Evolutionary conservation across 2,888 invertebrate genomes (phyloP).

Genomic region (Pristionchus fissidentatus): DNA sequence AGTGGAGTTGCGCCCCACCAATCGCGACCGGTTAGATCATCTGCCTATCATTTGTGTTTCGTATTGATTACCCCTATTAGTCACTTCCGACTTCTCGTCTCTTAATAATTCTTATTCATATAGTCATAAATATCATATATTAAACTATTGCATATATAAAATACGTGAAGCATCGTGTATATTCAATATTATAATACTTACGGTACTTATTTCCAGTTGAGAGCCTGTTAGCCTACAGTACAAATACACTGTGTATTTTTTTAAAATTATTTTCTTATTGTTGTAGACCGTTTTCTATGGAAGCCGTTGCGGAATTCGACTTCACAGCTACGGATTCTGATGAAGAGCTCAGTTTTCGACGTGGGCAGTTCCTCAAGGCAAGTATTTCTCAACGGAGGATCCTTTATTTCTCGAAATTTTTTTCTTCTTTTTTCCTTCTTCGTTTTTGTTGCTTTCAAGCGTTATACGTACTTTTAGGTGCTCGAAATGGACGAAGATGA

Average conservation of each 20-base stretch:
- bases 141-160: too few species aligned
- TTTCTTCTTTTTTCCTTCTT: not conserved
- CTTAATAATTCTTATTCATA: not conserved
- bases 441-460: not conserved
- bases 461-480: constrained; percentile 82
- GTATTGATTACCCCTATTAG: constrained; percentile 25
- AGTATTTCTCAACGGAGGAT: not conserved
- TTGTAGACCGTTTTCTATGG: constrained; percentile 81
- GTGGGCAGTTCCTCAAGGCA: constrained; percentile 94
- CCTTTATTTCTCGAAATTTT: not conserved
- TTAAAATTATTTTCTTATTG: not conserved
- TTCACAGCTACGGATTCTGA: constrained; percentile 94
- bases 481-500: constrained; percentile 99
- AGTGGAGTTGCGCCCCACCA: not conserved
- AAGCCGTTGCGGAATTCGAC: constrained; percentile 98
- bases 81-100: constrained; percentile 2
- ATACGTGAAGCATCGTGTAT: too few species aligned
- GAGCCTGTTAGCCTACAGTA: not conserved
- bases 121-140: not conserved
- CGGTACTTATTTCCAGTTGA: not conserved
- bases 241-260: not conserved
- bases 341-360: constrained; percentile 97
- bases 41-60: constrained; percentile 39
- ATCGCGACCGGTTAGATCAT: constrained; percentile 45
- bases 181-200: not conserved